phyloP scores from a whole-genome alignment of 1,140 invertebrate species.

The Camponotus pennsylvanicus region DNA sequence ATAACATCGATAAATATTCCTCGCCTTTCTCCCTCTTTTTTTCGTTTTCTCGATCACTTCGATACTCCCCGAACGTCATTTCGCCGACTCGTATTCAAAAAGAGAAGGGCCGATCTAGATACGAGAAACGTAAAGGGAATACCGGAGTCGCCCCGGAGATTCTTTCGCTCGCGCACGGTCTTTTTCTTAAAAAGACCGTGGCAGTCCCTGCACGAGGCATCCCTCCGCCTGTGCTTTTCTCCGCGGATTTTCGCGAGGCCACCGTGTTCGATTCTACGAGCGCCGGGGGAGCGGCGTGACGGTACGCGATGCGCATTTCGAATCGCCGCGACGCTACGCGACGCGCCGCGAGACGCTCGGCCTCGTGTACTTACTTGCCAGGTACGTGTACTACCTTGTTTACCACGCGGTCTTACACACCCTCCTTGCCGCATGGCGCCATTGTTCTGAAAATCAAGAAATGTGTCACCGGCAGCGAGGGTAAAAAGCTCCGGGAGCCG shows the following conservation, averaged over 20 bases:
- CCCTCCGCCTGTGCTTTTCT: slow-evolving; percentile 58
- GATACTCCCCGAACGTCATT: slow-evolving; percentile 52
- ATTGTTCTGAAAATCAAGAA: slow-evolving; percentile 86
- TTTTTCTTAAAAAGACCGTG: slow-evolving; percentile 21
- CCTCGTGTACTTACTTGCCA: slow-evolving; percentile 68
- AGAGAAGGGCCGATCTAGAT: slow-evolving; percentile 49
- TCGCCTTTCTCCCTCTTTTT: not conserved
- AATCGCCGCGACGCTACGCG: slow-evolving; percentile 67
- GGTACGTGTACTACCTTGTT: slow-evolving; percentile 68
- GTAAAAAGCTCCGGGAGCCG: slow-evolving; percentile 82
- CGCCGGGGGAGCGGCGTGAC: slow-evolving; percentile 29
- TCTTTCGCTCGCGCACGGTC: slow-evolving; percentile 30
- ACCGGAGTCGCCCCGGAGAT: slow-evolving; percentile 54
- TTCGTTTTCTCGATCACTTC: slow-evolving; percentile 28
- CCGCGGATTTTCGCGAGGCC: slow-evolving; percentile 70
- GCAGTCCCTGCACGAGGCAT: slow-evolving; percentile 55
- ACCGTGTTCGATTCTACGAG: slow-evolving; percentile 63
- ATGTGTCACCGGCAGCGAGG: slow-evolving; percentile 84
- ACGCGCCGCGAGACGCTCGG: not conserved
- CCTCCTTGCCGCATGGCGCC: slow-evolving; percentile 82
- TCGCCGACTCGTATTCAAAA: slow-evolving; percentile 41
- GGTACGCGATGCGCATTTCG: slow-evolving; percentile 78
- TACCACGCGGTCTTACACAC: slow-evolving; percentile 73
- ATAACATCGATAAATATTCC: slow-evolving; percentile 59
- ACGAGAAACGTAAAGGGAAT: slow-evolving; percentile 62